Conservation (phyloP, 1,140 invertebrate species). For the Gryllus bimaculatus region DNA sequence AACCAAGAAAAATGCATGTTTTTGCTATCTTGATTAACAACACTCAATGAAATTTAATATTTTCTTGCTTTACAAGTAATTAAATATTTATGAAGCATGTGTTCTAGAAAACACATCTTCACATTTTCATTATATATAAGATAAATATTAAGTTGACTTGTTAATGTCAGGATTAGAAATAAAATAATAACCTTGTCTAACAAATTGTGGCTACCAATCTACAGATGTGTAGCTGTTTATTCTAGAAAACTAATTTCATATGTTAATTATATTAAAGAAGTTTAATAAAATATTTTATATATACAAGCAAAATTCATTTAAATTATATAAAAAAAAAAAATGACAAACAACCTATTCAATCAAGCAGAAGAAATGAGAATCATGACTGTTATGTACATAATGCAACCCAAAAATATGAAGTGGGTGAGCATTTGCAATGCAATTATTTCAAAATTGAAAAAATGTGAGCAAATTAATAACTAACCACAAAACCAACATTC, state of each 20-base stretch:
- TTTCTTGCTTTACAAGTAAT: not conserved
- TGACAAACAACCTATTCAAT: constrained; percentile 2
- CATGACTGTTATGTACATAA: not conserved
- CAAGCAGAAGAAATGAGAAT: constrained; percentile 15
- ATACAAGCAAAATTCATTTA: not conserved
- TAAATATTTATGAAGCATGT: not conserved
- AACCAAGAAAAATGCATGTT: not conserved
- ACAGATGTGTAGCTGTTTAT: not conserved
- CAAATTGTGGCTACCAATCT: not conserved
- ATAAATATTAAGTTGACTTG: too few relatives aligned
- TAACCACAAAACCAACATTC: too few relatives aligned
- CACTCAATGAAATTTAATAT: not conserved
- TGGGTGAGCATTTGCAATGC: too few relatives aligned
- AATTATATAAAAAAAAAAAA: not conserved
- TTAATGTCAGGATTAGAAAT: too few relatives aligned
- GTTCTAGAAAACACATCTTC: not conserved
- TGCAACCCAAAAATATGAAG: not conserved
- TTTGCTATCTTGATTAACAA: not conserved
- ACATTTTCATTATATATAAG: not conserved
- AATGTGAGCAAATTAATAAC: too few relatives aligned
- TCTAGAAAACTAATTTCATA: not conserved
- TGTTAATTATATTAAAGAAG: not conserved
- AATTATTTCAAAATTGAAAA: too few relatives aligned
- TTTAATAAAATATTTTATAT: not conserved
- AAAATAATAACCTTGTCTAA: too few relatives aligned